Conservation (phyloP, 2,888 invertebrate species). For the Zygothrica quintamaculata region DNA sequence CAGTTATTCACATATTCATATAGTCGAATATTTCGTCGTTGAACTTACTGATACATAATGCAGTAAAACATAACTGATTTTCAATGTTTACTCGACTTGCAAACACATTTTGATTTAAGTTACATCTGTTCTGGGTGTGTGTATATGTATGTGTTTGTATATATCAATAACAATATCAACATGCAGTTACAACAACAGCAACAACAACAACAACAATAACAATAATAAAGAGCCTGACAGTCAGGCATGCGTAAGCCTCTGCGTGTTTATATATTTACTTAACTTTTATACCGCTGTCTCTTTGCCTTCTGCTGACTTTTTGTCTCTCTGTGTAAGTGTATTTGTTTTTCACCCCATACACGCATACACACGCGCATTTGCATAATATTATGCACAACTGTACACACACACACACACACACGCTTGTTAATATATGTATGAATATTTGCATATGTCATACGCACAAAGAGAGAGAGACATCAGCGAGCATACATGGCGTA, state of each 20-base stretch:
- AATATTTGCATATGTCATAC: conserved; percentile 77
- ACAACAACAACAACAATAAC: conserved; percentile 51
- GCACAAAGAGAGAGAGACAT: conserved; percentile 57
- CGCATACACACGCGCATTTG: conserved; percentile 41
- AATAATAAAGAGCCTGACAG: conserved; percentile 60
- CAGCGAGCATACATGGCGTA: conserved; percentile 27
- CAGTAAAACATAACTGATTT: conserved; percentile 67
- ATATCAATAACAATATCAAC: conserved; percentile 74
- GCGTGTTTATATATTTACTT: conserved; percentile 77
- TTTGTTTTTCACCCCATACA: conserved; percentile 40
- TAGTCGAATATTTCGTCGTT: conserved; percentile 30
- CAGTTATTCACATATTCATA: conserved; percentile 43
- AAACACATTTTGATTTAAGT: conserved; percentile 54
- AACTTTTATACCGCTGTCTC: conserved; percentile 58
- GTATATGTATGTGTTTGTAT: conserved; percentile 14
- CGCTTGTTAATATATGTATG: conserved; percentile 28
- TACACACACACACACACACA: conserved; percentile 26
- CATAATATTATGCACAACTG: conserved; percentile 64
- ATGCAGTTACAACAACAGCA: conserved; percentile 57
- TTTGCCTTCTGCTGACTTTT: conserved; percentile 14
- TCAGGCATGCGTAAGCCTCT: conserved; percentile 67
- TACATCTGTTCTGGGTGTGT: conserved; percentile 7
- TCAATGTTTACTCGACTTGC: conserved; percentile 64
- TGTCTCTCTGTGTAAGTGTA: conserved; percentile 25
- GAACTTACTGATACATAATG: conserved; percentile 50